These are phyloP conservation scores for Morpho helenor DNA, from an alignment of 2,888 invertebrate genomes.

Conservation along the genomic window DNA sequence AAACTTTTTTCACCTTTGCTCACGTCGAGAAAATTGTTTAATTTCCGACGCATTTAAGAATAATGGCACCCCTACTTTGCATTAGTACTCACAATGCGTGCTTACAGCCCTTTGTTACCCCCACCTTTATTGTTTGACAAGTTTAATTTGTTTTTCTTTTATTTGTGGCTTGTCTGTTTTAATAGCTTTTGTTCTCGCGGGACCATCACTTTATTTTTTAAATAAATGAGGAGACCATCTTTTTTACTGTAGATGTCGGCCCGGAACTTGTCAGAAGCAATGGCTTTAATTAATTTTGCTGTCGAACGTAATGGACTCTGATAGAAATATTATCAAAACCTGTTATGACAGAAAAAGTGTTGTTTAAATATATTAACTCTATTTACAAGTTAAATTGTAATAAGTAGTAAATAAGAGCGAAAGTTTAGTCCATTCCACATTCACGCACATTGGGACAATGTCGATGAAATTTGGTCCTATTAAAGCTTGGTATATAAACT, in stretches of 20 bases:
- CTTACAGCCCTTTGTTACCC: conserved; percentile 15
- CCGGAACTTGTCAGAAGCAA: conserved; percentile 4
- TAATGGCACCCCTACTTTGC: conserved; percentile 10
- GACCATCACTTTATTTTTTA: conserved; percentile 11
- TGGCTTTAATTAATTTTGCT: conserved; percentile 1
- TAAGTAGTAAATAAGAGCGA: too few species aligned
- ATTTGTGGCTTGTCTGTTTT: conserved; percentile 20
- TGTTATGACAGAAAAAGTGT: too few species aligned
- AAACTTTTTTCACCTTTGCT: background rate
- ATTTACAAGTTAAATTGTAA: too few species aligned
- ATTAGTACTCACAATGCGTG: conserved; percentile 17
- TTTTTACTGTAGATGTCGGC: conserved; percentile 1
- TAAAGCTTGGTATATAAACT: too few species aligned
- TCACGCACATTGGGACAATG: too few species aligned
- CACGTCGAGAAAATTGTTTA: background rate
- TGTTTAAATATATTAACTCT: too few species aligned
- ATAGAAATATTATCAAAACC: too few species aligned
- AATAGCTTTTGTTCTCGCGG: conserved; percentile 21
- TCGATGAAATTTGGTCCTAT: too few species aligned
- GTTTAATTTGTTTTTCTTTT: conserved; percentile 27
- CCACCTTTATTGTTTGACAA: conserved; percentile 26
- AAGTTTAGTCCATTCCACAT: too few species aligned
- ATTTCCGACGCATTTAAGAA: background rate
- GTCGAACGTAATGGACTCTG: too few species aligned
- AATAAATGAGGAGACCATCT: conserved; percentile 10